phyloP scores from a whole-genome alignment of 1,140 invertebrate genomes.

The Panagrolaimus sp. region DNA sequence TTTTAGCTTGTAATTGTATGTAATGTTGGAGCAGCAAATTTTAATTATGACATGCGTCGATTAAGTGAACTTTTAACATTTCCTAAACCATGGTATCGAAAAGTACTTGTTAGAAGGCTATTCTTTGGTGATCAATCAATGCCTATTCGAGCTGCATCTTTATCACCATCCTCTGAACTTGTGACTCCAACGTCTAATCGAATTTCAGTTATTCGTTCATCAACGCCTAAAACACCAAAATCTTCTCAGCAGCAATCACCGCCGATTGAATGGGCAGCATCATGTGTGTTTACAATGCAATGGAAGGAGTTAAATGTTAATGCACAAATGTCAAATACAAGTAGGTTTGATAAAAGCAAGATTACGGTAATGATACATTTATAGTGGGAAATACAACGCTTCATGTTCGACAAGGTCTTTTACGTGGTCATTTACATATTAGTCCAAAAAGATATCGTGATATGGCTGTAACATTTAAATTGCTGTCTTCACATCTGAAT shows the following conservation, averaged over 20 bases:
- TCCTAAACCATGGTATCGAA: slow-evolving; percentile 89
- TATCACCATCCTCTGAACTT: slow-evolving; percentile 1
- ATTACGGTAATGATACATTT: neutral
- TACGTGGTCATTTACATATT: slow-evolving; percentile 33
- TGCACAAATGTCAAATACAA: slow-evolving; percentile 54
- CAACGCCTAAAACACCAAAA: neutral
- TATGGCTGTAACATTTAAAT: slow-evolving; percentile 35
- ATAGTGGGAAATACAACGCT: slow-evolving; percentile 43
- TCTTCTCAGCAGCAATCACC: neutral
- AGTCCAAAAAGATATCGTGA: slow-evolving; percentile 41
- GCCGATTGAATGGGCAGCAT: slow-evolving; percentile 34
- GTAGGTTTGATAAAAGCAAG: no score
- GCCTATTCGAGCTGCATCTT: neutral
- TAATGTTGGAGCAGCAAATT: slow-evolving; percentile 92
- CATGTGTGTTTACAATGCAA: slow-evolving; percentile 41
- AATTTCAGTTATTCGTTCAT: neutral
- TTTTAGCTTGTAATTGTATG: slow-evolving; percentile 45
- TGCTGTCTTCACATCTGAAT: slow-evolving; percentile 31
- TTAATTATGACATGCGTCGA: slow-evolving; percentile 97
- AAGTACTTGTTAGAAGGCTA: slow-evolving; percentile 40
- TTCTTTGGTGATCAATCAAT: slow-evolving; percentile 55
- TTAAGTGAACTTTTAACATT: slow-evolving; percentile 92
- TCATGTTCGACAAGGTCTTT: slow-evolving; percentile 33
- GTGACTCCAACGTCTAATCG: slow-evolving; percentile 18
- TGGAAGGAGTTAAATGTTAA: slow-evolving; percentile 54